phyloP scores from a whole-genome alignment of 2,113 vertebrate species.

The Marmota flaviventris region DNA sequence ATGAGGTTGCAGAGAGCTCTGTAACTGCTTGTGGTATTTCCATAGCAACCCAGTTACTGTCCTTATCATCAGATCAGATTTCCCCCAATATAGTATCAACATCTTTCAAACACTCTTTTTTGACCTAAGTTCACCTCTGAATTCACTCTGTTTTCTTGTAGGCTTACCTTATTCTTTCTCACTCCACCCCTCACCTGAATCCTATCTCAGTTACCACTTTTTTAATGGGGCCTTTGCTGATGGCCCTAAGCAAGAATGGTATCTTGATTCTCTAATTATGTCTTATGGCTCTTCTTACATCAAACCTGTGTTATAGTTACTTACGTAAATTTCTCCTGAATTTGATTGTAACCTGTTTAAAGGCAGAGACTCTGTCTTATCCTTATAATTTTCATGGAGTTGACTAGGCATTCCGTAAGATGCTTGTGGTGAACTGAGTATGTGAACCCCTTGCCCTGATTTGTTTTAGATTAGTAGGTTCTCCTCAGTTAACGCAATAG shows the following conservation, averaged over 20 bases:
- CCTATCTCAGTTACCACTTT: neutral
- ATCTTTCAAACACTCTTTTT: neutral
- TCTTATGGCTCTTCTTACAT: conserved; percentile 24
- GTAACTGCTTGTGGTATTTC: neutral
- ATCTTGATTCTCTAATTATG: neutral
- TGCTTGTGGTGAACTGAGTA: neutral
- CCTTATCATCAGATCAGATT: neutral
- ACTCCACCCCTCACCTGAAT: neutral
- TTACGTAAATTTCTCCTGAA: conserved; percentile 4
- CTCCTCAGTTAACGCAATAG: conserved; percentile 13
- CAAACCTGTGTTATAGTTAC: neutral
- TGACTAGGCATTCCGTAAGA: conserved; percentile 10
- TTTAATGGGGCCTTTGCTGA: neutral
- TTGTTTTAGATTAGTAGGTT: neutral
- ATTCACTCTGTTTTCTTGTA: neutral
- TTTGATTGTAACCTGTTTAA: neutral
- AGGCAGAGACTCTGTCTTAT: neutral
- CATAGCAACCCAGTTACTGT: neutral
- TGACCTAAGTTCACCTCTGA: neutral
- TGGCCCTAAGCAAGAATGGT: neutral
- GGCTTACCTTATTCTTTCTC: neutral
- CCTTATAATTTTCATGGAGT: neutral
- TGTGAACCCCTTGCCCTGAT: neutral
- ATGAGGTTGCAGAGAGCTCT: neutral
- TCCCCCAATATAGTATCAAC: neutral